These are phyloP conservation scores for Drosophila stalkeri DNA, from an alignment of 2,888 invertebrate genomes.

Conservation along the genomic window DNA sequence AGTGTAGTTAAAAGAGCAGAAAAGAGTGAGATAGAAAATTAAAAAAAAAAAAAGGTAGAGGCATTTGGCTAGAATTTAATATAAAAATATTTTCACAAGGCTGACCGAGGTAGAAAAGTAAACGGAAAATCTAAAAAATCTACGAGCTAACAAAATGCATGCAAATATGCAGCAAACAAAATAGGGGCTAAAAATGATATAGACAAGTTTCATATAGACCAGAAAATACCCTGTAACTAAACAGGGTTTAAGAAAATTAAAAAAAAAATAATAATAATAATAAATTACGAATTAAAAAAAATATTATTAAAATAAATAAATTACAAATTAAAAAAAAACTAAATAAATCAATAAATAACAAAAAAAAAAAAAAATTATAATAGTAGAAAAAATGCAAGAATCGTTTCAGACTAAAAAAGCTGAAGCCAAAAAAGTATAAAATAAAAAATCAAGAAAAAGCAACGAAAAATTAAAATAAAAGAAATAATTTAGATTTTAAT, in stretches of 20 bases:
- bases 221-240: conserved; percentile 3
- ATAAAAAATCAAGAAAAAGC: too few relatives aligned
- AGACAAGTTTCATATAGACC: neutral
- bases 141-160: conserved; percentile 33
- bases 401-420: too few relatives aligned
- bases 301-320: too few relatives aligned
- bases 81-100: conserved; percentile 62
- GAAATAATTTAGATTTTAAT: too few relatives aligned
- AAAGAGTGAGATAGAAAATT: neutral
- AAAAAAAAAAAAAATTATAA: too few relatives aligned
- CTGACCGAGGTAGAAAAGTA: conserved; percentile 26
- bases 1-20: conserved; percentile 20
- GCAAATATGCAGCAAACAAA: conserved; percentile 36
- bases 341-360: too few relatives aligned
- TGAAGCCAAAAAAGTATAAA: too few relatives aligned
- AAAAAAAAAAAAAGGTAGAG: conserved; percentile 20
- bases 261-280: too few relatives aligned
- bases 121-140: conserved; percentile 18
- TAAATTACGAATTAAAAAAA: too few relatives aligned
- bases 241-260: neutral
- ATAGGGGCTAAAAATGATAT: neutral
- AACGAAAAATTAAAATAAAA: too few relatives aligned
- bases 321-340: too few relatives aligned
- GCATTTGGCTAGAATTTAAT: conserved; percentile 56
- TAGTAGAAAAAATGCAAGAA: too few relatives aligned